Percentiles rank a stretch among this genome's conserved stretches.
Conservation (phyloP, 2,888 invertebrate genomes). For the Ornithoptera alexandrae region DNA sequence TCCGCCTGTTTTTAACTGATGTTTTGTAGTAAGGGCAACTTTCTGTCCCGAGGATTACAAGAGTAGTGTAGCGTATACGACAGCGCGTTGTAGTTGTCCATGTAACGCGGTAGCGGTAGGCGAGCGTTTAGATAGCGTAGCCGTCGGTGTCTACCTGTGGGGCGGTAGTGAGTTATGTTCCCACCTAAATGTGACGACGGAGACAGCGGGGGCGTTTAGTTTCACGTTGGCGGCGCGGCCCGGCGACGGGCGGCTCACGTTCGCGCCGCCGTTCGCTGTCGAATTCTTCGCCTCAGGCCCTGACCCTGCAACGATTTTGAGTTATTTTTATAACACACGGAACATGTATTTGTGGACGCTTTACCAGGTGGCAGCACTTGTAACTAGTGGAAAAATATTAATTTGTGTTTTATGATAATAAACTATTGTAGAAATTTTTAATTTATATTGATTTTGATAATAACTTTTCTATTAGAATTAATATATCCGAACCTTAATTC, state of each 20-base stretch:
- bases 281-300: conserved; percentile 36
- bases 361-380: no score
- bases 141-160: conserved; percentile 84
- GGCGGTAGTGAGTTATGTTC: conserved; percentile 82
- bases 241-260: conserved; percentile 55
- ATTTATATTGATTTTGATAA: no score
- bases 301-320: conserved; percentile 28
- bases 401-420: no score
- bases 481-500: no score
- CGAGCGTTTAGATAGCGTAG: conserved; percentile 53
- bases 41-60: background rate
- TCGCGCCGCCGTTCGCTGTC: conserved; percentile 45
- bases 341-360: no score
- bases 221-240: conserved; percentile 73
- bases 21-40: background rate
- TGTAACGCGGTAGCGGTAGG: conserved; percentile 40
- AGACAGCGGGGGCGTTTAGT: conserved; percentile 86
- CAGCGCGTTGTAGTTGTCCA: conserved; percentile 24
- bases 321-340: no score
- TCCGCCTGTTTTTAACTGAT: background rate
- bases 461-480: no score
- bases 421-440: no score
- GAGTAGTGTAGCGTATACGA: background rate
- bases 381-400: no score
- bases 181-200: conserved; percentile 96